These are phyloP conservation scores for Pipistrellus pygmaeus DNA, from an alignment of 2,797 vertebrate genomes.

Conservation along the genomic window DNA sequence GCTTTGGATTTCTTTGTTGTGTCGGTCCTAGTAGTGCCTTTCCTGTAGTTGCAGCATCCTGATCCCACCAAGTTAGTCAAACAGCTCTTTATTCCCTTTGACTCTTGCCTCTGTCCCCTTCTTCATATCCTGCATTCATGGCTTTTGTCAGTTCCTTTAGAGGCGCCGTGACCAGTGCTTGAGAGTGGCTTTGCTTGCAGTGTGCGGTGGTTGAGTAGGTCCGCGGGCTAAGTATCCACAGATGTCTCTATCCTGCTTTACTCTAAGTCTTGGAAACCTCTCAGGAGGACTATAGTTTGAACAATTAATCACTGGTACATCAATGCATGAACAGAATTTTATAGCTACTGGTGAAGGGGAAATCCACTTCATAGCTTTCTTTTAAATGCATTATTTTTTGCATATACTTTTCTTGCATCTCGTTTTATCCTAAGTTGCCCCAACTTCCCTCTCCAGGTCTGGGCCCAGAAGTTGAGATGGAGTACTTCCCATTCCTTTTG, in stretches of 20 bases:
- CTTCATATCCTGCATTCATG: not conserved
- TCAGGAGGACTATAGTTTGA: constrained; percentile 48
- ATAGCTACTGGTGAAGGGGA: constrained; percentile 20
- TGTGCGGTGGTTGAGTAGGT: constrained; percentile 26
- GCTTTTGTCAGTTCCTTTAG: constrained; percentile 15
- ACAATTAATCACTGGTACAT: constrained; percentile 70
- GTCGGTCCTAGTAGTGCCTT: not conserved
- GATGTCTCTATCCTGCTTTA: constrained; percentile 17
- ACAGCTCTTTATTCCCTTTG: not conserved
- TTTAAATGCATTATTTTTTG: constrained; percentile 40
- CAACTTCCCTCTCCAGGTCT: not conserved
- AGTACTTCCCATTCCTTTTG: constrained; percentile 60
- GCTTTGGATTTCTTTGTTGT: not conserved
- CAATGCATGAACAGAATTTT: constrained; percentile 27
- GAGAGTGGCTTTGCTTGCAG: constrained; percentile 9
- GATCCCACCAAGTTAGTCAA: not conserved
- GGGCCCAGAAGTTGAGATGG: constrained; percentile 5
- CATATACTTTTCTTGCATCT: constrained; percentile 59
- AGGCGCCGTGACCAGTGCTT: not conserved
- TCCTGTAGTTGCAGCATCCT: not conserved
- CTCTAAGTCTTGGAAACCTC: constrained; percentile 65
- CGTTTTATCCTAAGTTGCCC: constrained; percentile 49
- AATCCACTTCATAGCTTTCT: constrained; percentile 49
- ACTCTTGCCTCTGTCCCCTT: not conserved
- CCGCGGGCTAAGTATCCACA: not conserved